Base-by-base conservation (phyloP, 1,140 invertebrate species). In the Anthonomus grandis region DNA sequence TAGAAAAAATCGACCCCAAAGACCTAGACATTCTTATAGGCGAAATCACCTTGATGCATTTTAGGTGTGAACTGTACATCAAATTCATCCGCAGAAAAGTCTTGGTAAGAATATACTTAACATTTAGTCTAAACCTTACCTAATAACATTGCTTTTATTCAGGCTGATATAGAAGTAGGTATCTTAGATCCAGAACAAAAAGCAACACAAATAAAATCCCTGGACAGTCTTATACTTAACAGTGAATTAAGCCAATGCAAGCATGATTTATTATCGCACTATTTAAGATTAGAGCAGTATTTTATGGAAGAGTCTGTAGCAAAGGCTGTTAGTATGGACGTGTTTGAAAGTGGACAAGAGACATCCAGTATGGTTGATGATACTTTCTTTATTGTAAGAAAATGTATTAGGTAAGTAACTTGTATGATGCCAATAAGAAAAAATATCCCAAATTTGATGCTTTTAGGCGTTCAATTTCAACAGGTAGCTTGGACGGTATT, bases 331-430 rank as follows among this genome's bases (percentile, higher is more conserved):
- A 83, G 84, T 54, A 85, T 98, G 81, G 94, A 98, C 67, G 78
- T 78, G 0, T 73, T 87, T 27, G 86, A 86, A 57, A 72, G 76
- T 45, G 56, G 67, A 2, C 83, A 87, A 42, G 80, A 88, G 55
- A 91, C 86, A 2, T 96, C 95, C 0, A 95, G 90, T 64, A 87
- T 99, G 78, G 87, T 99, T 0, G 97, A 99, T 75, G 95, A 99
- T 78, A 87, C 97, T 2, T 98, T 98, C 74, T 99, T 95, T 71
- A 95, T 99, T 60, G 84, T 98, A 0, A 90, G 94, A 64, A 98
- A 99, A 78, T 95, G 92, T 69, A 89, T 98, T 25, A 85, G 89
- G 90, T 91, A 24, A 12, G 50, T 51, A 5, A 24, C 42, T 23
- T 13, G 24, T 23, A 18, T 23, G n/a, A 57, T 54, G 12, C 2